Conservation (phyloP, 1,140 invertebrate genomes). For the Halyomorpha halys region DNA sequence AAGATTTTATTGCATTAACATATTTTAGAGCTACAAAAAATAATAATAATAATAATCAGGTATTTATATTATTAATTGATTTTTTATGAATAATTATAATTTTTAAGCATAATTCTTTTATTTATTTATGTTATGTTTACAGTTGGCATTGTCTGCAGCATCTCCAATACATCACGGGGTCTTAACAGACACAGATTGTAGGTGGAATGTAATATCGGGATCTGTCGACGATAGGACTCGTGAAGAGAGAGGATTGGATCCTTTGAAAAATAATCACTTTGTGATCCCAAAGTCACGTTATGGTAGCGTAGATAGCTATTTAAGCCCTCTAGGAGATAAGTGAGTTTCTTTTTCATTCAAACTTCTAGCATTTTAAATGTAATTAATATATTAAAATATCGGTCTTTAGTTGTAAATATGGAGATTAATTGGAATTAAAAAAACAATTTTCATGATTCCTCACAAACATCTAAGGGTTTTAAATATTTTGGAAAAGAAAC, state of each 20-base stretch:
- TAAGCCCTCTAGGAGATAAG: constrained; percentile 74
- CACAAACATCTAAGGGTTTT: no score
- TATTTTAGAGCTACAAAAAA: no score
- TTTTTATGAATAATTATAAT: no score
- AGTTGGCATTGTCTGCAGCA: constrained; percentile 92
- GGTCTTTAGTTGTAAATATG: no score
- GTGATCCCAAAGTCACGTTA: constrained; percentile 93
- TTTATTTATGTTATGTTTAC: neutral
- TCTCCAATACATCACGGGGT: constrained; percentile 89
- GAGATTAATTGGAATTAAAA: no score
- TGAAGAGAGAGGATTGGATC: constrained; percentile 80
- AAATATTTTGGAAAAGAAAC: no score
- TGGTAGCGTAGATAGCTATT: constrained; percentile 94
- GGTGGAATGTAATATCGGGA: constrained; percentile 91
- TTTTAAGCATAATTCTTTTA: neutral
- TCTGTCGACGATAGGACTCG: constrained; percentile 92
- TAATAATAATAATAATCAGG: no score
- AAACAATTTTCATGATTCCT: no score
- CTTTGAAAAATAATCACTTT: constrained; percentile 65
- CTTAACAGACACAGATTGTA: constrained; percentile 88
- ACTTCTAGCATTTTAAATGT: no score
- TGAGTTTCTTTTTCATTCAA: constrained; percentile 34
- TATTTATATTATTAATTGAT: no score
- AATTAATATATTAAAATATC: no score
- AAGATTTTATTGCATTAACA: no score